phyloP scores from a whole-genome alignment of 2,797 vertebrate genomes.

The Neosilurus hyrtlii region DNA sequence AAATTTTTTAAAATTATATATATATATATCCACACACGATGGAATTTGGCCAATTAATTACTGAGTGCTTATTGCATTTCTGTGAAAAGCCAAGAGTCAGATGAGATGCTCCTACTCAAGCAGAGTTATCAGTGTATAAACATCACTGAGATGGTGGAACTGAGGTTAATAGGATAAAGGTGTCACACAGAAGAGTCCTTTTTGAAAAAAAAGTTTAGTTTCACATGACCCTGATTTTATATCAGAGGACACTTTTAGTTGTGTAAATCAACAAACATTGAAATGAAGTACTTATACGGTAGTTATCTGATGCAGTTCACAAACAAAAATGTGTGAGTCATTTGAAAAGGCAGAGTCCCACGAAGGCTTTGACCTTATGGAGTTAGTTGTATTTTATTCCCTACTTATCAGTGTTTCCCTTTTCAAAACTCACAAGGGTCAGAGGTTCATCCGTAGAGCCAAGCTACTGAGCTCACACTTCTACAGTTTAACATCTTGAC shows the following conservation, averaged over 20 bases:
- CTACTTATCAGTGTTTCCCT: conserved; percentile 19
- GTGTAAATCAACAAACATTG: conserved; percentile 6
- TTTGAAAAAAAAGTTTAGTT: neutral
- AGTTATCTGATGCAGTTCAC: neutral
- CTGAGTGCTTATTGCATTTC: conserved; percentile 4
- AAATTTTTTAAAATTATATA: neutral
- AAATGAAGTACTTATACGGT: neutral
- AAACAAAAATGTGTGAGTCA: conserved; percentile 12
- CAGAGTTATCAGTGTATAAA: conserved; percentile 25
- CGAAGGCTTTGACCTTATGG: conserved; percentile 19
- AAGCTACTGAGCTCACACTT: conserved; percentile 27
- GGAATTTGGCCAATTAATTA: conserved; percentile 50
- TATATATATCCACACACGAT: conserved; percentile 29
- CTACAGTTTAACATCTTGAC: conserved; percentile 19
- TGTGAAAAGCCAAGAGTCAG: conserved; percentile 11
- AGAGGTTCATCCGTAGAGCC: conserved; percentile 24
- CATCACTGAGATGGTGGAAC: conserved; percentile 8
- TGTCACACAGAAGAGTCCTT: neutral
- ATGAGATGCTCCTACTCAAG: conserved; percentile 26
- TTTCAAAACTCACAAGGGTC: conserved; percentile 17
- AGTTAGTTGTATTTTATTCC: conserved; percentile 10
- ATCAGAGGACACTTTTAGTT: conserved; percentile 19
- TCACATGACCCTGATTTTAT: conserved; percentile 36
- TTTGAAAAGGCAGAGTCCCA: neutral
- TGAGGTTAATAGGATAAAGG: conserved; percentile 1